phyloP scores from a whole-genome alignment of 2,888 invertebrate genomes.

The Beris chalybata region DNA sequence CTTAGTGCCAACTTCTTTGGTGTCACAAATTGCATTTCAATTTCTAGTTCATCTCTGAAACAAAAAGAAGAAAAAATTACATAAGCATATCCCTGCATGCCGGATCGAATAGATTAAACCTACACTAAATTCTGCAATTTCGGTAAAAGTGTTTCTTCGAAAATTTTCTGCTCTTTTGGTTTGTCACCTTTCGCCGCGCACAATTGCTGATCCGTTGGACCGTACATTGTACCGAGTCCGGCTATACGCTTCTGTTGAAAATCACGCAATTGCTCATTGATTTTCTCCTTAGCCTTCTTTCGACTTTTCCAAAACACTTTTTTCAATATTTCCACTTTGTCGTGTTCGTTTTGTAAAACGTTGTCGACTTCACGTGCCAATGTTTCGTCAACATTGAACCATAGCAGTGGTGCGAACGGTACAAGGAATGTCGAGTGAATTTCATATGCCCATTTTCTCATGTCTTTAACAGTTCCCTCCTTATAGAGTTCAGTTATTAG shows the following conservation, averaged over 20 bases:
- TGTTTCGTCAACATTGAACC: slow-evolving; percentile 65
- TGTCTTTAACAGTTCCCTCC: slow-evolving; percentile 81
- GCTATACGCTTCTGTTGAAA: slow-evolving; percentile 84
- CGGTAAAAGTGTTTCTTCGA: slow-evolving; percentile 72
- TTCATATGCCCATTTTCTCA: slow-evolving; percentile 98
- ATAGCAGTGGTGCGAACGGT: slow-evolving; percentile 68
- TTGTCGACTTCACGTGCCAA: slow-evolving; percentile 89
- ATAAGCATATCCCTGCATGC: background rate
- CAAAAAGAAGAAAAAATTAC: slow-evolving; percentile 43
- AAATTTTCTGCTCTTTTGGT: slow-evolving; percentile 71
- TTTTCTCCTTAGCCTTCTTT: slow-evolving; percentile 60
- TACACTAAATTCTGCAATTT: slow-evolving; percentile 71
- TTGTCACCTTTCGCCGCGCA: slow-evolving; percentile 80
- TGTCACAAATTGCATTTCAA: slow-evolving; percentile 60
- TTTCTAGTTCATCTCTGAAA: slow-evolving; percentile 66
- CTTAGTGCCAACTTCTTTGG: slow-evolving; percentile 67
- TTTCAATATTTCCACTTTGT: slow-evolving; percentile 86
- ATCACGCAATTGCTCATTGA: slow-evolving; percentile 54
- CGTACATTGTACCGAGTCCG: slow-evolving; percentile 87
- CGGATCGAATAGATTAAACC: slow-evolving; percentile 46
- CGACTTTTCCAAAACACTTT: slow-evolving; percentile 90
- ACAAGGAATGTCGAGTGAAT: slow-evolving; percentile 95
- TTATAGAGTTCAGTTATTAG: slow-evolving; percentile 90
- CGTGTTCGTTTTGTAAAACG: slow-evolving; percentile 77
- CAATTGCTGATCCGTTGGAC: slow-evolving; percentile 78